phyloP scores from a whole-genome alignment of 2,797 vertebrate genomes.

The Manis pentadactyla region DNA sequence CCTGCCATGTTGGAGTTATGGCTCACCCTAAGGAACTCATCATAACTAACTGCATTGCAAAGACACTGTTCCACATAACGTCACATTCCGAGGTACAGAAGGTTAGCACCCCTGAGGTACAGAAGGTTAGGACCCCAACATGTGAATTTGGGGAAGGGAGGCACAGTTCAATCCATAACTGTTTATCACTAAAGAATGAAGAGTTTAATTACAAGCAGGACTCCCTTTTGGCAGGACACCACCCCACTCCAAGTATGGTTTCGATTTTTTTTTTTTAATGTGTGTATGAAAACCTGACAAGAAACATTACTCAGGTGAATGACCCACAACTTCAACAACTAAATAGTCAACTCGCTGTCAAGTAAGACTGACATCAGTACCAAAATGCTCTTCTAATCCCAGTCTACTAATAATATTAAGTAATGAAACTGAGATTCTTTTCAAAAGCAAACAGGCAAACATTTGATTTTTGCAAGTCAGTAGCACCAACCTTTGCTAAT shows the following conservation, averaged over 20 bases:
- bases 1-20: too few relatives aligned
- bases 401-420: background rate
- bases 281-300: background rate
- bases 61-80: background rate
- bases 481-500: background rate
- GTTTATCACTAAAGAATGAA: background rate
- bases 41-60: background rate
- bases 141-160: background rate
- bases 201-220: background rate
- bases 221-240: background rate
- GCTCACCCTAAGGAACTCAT: background rate
- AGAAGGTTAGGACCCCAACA: background rate
- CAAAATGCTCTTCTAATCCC: background rate
- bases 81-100: background rate
- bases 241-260: background rate
- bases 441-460: background rate
- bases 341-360: background rate
- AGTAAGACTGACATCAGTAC: background rate
- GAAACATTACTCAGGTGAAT: background rate
- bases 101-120: background rate
- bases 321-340: background rate
- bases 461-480: background rate
- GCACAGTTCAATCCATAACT: background rate
- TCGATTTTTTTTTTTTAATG: background rate
- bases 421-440: background rate